Evolutionary conservation across 2,797 vertebrate species (phyloP).

Genomic region (Alca torda): DNA sequence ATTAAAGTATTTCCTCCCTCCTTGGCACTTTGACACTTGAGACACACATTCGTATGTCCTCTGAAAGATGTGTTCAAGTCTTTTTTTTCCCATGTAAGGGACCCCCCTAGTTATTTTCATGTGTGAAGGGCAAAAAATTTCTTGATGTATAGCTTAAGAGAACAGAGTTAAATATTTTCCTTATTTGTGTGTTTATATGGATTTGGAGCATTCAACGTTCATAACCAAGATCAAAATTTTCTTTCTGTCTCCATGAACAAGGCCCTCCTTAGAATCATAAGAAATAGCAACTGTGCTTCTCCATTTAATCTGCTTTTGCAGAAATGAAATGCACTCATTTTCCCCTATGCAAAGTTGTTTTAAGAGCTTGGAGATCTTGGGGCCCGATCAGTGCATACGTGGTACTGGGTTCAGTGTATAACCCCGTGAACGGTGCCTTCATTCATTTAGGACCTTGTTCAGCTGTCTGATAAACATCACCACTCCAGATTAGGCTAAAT

Average conservation of each 20-base stretch:
- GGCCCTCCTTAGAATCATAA: background rate
- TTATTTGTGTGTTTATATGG: background rate
- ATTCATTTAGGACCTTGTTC: background rate
- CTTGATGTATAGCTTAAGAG: background rate
- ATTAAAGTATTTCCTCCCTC: background rate
- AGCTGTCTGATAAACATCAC: background rate
- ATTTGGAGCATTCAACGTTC: background rate
- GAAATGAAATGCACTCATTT: background rate
- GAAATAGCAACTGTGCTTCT: background rate
- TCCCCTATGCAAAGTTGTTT: background rate
- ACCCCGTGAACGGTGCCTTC: background rate
- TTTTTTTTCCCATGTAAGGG: fast-evolving
- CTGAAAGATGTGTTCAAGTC: background rate
- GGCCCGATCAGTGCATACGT: no score
- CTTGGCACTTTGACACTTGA: background rate
- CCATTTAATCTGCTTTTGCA: background rate
- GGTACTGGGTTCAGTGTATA: background rate
- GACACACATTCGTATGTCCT: background rate
- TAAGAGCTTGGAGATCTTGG: background rate
- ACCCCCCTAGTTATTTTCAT: background rate
- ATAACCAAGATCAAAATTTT: background rate
- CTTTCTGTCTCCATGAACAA: background rate
- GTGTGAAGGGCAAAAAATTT: background rate
- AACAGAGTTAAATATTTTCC: background rate
- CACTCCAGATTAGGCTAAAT: background rate